Conservation (phyloP, 2,797 vertebrate genomes). For the Hybognathus amarus region DNA sequence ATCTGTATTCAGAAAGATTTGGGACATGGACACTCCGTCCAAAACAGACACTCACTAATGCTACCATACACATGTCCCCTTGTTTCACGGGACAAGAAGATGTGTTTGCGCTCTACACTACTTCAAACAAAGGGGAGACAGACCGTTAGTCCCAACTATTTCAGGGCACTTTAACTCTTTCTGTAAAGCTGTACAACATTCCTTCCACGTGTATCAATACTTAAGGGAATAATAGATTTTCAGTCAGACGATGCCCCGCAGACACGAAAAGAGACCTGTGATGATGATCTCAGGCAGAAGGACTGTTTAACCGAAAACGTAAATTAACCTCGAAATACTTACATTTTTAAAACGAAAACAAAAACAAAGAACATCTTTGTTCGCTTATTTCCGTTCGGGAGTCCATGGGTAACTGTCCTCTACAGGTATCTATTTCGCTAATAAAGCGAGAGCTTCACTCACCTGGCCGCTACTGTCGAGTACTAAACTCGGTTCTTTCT, state of each 20-base stretch:
- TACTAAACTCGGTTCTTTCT: background rate
- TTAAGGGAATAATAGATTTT: background rate
- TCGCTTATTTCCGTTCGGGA: background rate
- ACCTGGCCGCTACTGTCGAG: background rate
- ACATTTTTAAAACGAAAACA: background rate
- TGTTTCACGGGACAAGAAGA: background rate
- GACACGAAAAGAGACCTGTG: background rate
- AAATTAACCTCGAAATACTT: background rate
- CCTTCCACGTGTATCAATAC: background rate
- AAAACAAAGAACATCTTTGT: background rate
- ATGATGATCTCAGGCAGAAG: background rate
- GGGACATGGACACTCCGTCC: background rate
- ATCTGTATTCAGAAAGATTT: background rate
- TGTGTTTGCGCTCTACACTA: background rate
- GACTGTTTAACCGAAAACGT: background rate
- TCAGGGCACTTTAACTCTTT: background rate
- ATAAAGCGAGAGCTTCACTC: background rate
- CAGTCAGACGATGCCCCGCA: conserved; percentile 3
- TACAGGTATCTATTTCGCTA: conserved; percentile 7
- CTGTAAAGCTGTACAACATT: background rate
- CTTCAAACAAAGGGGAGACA: background rate
- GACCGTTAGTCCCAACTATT: background rate
- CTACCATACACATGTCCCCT: background rate
- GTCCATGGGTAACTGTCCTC: conserved; percentile 33
- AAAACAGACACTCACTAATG: no score